Evolutionary conservation across 2,797 vertebrate genomes (phyloP), one percentile per base, ranked within the genome.

Genomic region (Cynodonichthys magdalenae): DNA sequence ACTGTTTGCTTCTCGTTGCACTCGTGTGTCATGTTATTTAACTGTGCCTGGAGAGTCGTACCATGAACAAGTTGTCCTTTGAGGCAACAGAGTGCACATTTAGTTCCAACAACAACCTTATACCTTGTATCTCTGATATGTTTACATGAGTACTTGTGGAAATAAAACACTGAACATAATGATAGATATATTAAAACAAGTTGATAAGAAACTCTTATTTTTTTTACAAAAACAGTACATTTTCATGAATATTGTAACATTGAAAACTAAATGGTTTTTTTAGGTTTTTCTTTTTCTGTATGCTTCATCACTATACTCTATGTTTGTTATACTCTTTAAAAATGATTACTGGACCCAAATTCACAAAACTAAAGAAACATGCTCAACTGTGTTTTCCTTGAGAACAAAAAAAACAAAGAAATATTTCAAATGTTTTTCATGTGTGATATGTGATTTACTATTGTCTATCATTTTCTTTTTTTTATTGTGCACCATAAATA

Each of bases 11-110:
- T 74, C 31, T 34, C 31, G 12, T 39, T 39, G 10, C 2, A 11
- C 19, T 50, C 31, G 31, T 19, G 17, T 29, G 54, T 64, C 20
- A 49, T 51, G 52, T 58, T 60, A 36, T 62, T 44, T 6, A 6
- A 27, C 28, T 28, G 28, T 52, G 53, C 62, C 51, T 55, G 36
- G 64, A 73, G 60, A 60, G 53, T 60, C 69, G 51, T 58, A 57
- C 53, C 69, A 74, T 71, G 72, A 66, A 70, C 27, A 31, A 36
- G 19, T 47, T 63, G 69, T 82, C 75, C 71, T 75, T 62, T 42
- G 65, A 41, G 78, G 20, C 59, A 2, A 31, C 47, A 63, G 34
- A 54, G 53, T 45, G 55, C 45, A 52, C 46, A 36, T 74, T 79
- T 28, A 68, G 51, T 71, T 7, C 42, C 68, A 79, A 76, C 60